A percentile compares a stretch with the other conserved stretches of the same genome.
Conservation (phyloP, 1,140 invertebrate species). For the Oscheius sp. region DNA sequence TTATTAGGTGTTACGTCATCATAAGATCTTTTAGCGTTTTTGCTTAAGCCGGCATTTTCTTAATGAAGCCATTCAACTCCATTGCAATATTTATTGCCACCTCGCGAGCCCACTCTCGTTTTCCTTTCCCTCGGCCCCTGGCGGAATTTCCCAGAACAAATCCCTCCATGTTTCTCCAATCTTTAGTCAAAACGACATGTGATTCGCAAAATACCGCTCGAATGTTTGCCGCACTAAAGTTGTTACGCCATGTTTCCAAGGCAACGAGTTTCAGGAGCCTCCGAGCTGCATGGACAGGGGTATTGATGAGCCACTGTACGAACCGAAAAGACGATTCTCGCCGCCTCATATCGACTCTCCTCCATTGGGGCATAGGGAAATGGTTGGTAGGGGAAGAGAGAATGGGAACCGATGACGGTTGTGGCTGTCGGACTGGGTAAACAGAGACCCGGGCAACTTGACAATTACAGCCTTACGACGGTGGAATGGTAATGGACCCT, state of each 20-base stretch:
- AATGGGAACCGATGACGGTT: not conserved
- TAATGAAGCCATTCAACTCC: too few relatives aligned
- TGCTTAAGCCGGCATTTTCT: too few relatives aligned
- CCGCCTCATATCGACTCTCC: not conserved
- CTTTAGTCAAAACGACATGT: not conserved
- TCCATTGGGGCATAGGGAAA: not conserved
- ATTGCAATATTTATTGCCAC: too few relatives aligned
- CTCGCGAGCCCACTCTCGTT: too few relatives aligned
- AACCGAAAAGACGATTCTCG: not conserved
- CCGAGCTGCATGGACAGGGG: not conserved
- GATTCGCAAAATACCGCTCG: not conserved
- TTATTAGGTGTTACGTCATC: too few relatives aligned
- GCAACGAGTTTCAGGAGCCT: not conserved
- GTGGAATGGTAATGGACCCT: not conserved
- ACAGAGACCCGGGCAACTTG: not conserved
- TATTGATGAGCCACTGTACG: not conserved
- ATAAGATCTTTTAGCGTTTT: too few relatives aligned
- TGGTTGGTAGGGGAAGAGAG: not conserved
- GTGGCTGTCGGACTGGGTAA: not conserved
- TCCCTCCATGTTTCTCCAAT: not conserved
- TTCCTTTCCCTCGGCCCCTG: too few relatives aligned
- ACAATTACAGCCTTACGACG: not conserved
- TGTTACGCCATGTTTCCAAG: not conserved
- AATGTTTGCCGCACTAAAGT: not conserved
- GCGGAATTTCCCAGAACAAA: too few relatives aligned